Conservation (phyloP, 2,113 vertebrate genomes). For the Indicator maculatus region DNA sequence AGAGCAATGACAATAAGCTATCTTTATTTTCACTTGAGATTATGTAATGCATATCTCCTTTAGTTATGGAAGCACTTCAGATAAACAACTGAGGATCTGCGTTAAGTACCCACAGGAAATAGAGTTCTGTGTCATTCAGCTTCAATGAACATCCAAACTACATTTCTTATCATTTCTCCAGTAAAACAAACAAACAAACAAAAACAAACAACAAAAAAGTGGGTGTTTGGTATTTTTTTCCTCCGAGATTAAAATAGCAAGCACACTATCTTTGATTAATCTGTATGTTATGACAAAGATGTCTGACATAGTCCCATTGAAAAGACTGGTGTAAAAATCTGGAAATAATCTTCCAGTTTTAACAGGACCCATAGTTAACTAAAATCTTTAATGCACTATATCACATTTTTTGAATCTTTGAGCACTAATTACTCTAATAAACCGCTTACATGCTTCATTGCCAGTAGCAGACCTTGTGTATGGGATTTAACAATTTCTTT, state of each 20-base stretch:
- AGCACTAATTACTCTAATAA: slow-evolving; percentile 64
- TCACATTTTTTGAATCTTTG: slow-evolving; percentile 17
- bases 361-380: slow-evolving; percentile 55
- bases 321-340: slow-evolving; percentile 58
- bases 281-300: slow-evolving; percentile 52
- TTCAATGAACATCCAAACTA: slow-evolving; percentile 34
- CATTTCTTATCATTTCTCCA: slow-evolving; percentile 19
- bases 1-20: slow-evolving; percentile 2
- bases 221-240: slow-evolving; percentile 54
- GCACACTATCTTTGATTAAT: slow-evolving; percentile 64
- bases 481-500: background rate
- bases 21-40: slow-evolving; percentile 31
- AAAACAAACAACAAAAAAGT: background rate
- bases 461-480: slow-evolving; percentile 3
- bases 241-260: slow-evolving; percentile 57
- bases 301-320: slow-evolving; percentile 59
- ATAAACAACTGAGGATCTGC: slow-evolving; percentile 37
- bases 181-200: background rate
- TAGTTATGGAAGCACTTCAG: slow-evolving; percentile 52
- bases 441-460: slow-evolving; percentile 37
- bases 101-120: slow-evolving; percentile 34
- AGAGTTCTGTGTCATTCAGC: slow-evolving; percentile 14
- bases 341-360: slow-evolving; percentile 66
- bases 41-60: slow-evolving; percentile 42
- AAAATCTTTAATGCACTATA: slow-evolving; percentile 45